phyloP scores from a whole-genome alignment of 2,113 vertebrate species.

The Catagonus wagneri region DNA sequence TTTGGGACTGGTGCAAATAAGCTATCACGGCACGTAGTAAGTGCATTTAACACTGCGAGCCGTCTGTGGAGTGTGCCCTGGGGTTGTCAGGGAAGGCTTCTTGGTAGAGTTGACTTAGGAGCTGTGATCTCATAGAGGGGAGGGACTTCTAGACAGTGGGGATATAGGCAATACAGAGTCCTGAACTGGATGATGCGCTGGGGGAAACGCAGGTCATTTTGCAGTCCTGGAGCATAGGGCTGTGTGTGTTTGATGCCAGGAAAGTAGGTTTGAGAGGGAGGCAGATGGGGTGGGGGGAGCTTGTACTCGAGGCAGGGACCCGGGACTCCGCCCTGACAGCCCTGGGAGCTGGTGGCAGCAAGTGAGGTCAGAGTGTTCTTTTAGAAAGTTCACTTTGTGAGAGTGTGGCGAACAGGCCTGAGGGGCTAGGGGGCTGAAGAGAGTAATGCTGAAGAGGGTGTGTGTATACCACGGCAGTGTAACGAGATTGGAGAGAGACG shows the following conservation, averaged over 20 bases:
- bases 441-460: not conserved
- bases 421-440: not conserved
- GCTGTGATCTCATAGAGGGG: not conserved
- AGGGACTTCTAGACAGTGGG: not conserved
- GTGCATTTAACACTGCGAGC: not conserved
- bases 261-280: not conserved
- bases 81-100: not conserved
- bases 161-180: not conserved
- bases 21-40: not conserved
- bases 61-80: not conserved
- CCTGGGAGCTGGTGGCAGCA: slow-evolving; percentile 1
- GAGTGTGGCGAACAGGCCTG: not conserved
- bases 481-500: not conserved
- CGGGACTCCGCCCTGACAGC: not conserved
- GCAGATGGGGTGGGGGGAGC: not conserved
- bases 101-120: not conserved
- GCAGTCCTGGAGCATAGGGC: not conserved
- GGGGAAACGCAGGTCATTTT: not conserved
- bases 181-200: not conserved
- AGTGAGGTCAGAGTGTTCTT: not conserved
- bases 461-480: not conserved
- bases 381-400: not conserved
- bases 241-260: not conserved
- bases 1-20: not conserved
- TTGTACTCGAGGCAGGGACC: not conserved